Evolutionary conservation across 2,888 invertebrate species (phyloP).

Genomic region (Sesia bembeciformis): DNA sequence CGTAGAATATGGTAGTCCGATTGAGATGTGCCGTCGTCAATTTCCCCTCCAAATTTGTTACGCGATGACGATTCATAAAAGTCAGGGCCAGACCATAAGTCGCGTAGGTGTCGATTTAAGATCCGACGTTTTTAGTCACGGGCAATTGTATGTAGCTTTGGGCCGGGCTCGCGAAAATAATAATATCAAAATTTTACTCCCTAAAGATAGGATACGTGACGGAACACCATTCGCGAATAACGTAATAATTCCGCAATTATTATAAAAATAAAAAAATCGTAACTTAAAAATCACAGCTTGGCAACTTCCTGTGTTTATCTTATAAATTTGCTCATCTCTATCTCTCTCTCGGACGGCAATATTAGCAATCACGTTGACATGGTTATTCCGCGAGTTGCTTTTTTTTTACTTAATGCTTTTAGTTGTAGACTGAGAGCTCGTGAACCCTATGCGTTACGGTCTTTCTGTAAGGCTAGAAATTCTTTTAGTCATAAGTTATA

Average conservation of each 20-base stretch:
- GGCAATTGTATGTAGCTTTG: slow-evolving; percentile 5
- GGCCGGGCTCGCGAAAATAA: slow-evolving; percentile 1
- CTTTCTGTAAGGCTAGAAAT: too few species aligned
- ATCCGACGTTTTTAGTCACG: slow-evolving; percentile 6
- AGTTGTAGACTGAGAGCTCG: too few species aligned
- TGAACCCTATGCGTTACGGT: too few species aligned
- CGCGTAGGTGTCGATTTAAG: slow-evolving; percentile 7
- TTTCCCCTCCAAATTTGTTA: slow-evolving; percentile 7
- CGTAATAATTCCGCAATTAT: not conserved
- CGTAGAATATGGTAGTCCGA: not conserved
- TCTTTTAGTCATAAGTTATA: too few species aligned
- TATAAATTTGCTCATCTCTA: too few species aligned
- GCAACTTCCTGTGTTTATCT: too few species aligned
- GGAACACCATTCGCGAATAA: not conserved
- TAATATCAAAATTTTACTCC: not conserved
- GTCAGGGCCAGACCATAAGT: slow-evolving; percentile 7
- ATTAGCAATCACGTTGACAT: too few species aligned
- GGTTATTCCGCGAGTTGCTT: too few species aligned
- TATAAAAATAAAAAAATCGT: not conserved
- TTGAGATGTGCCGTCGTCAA: slow-evolving; percentile 6
- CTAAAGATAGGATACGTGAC: not conserved
- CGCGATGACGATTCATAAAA: slow-evolving; percentile 9
- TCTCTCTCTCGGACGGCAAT: too few species aligned
- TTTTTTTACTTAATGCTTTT: too few species aligned
- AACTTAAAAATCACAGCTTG: too few species aligned